Conservation (phyloP, 2,113 vertebrate genomes). For the Shinisaurus crocodilurus region DNA sequence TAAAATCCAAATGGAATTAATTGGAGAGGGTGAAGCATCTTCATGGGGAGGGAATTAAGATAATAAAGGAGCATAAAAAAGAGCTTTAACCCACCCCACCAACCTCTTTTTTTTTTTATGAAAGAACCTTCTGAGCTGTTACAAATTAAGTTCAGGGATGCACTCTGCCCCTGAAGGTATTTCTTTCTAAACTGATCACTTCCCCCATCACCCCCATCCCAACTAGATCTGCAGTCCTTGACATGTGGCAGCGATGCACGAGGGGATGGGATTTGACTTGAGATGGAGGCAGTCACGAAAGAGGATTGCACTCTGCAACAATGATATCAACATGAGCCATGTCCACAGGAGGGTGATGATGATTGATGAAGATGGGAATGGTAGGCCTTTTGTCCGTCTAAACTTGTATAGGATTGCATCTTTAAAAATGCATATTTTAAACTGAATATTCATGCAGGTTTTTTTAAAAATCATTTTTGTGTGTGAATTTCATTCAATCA, state of each 20-base stretch:
- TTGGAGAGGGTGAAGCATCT: conserved; percentile 49
- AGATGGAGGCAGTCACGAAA: background rate
- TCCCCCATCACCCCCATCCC: conserved; percentile 21
- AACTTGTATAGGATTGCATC: too few species aligned
- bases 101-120: background rate
- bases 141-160: background rate
- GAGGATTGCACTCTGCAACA: background rate
- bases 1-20: conserved; percentile 73
- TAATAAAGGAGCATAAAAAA: conserved; percentile 41
- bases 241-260: background rate
- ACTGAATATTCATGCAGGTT: too few species aligned
- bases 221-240: background rate
- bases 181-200: conserved; percentile 9
- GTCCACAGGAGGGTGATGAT: too few species aligned
- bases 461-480: too few species aligned
- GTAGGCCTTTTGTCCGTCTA: too few species aligned
- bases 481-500: too few species aligned
- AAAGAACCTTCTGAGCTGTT: conserved; percentile 9
- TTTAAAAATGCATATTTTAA: too few species aligned
- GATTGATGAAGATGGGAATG: too few species aligned
- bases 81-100: background rate
- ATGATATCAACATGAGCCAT: too few species aligned
- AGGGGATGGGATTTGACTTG: background rate
- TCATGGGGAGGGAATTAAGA: conserved; percentile 21
- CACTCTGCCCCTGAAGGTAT: background rate